Conservation (phyloP, 2,113 vertebrate genomes). For the Sphaerodactylus townsendi region DNA sequence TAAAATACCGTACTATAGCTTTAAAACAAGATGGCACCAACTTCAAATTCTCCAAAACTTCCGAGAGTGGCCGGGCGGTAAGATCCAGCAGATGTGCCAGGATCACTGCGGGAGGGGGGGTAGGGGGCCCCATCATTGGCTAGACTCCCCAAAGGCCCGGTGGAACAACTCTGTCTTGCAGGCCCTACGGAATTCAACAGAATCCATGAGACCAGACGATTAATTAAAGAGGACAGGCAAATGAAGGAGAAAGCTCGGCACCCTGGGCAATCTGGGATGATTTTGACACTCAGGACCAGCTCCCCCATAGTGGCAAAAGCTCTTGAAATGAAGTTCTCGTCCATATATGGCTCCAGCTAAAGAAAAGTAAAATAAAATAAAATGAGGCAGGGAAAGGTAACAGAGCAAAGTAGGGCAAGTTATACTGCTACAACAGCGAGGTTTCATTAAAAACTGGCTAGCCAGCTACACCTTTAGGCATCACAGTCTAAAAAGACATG, state of each 20-base stretch:
- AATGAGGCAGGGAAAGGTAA: not conserved
- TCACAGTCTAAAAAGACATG: not conserved
- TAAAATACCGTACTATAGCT: too few relatives aligned
- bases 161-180: too few relatives aligned
- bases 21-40: too few relatives aligned
- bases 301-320: conserved; percentile 93
- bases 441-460: not conserved
- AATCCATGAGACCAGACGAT: too few relatives aligned
- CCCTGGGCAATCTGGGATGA: conserved; percentile 94
- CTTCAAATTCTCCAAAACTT: too few relatives aligned
- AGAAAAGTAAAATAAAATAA: conserved; percentile 35
- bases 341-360: conserved; percentile 93
- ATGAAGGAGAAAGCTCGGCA: conserved; percentile 53
- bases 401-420: not conserved
- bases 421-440: not conserved
- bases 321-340: conserved; percentile 91
- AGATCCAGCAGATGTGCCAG: too few relatives aligned
- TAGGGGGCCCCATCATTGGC: too few relatives aligned
- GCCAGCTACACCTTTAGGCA: not conserved
- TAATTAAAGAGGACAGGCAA: too few relatives aligned
- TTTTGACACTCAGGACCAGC: conserved; percentile 86
- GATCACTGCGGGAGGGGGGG: too few relatives aligned
- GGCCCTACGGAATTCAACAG: too few relatives aligned
- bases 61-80: too few relatives aligned
- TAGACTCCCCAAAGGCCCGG: too few relatives aligned